phyloP scores from a whole-genome alignment of 1,140 invertebrate species.

The Grapholita molesta region DNA sequence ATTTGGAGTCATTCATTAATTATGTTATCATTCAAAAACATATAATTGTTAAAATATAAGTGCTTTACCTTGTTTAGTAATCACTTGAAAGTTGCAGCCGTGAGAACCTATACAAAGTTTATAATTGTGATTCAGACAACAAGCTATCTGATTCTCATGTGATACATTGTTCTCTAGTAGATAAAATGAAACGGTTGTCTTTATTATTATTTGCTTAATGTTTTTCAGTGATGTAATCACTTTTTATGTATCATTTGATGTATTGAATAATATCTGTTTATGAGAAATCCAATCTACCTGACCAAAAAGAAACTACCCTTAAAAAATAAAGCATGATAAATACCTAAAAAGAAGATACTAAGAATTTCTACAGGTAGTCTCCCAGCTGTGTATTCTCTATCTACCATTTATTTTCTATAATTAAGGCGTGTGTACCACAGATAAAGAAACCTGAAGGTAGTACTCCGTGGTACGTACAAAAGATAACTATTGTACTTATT shows the following conservation, averaged over 20 bases:
- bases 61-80: background rate
- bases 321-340: too few species aligned
- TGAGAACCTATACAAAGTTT: background rate
- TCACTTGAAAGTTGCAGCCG: slow-evolving; percentile 3
- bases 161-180: background rate
- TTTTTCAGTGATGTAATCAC: background rate
- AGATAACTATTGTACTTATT: too few species aligned
- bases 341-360: too few species aligned
- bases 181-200: background rate
- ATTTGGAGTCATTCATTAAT: background rate
- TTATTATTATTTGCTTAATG: background rate
- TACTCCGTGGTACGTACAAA: too few species aligned
- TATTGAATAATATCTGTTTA: too few species aligned
- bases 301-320: too few species aligned
- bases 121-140: background rate
- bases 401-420: background rate
- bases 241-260: background rate
- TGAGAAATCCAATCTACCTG: too few species aligned
- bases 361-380: background rate
- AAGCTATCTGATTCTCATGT: slow-evolving; percentile 7
- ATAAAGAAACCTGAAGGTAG: too few species aligned
- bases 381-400: background rate
- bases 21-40: background rate
- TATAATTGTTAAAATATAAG: background rate
- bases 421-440: too few species aligned